phyloP scores from a whole-genome alignment of 2,797 vertebrate species.

The Podarcis lilfordi region DNA sequence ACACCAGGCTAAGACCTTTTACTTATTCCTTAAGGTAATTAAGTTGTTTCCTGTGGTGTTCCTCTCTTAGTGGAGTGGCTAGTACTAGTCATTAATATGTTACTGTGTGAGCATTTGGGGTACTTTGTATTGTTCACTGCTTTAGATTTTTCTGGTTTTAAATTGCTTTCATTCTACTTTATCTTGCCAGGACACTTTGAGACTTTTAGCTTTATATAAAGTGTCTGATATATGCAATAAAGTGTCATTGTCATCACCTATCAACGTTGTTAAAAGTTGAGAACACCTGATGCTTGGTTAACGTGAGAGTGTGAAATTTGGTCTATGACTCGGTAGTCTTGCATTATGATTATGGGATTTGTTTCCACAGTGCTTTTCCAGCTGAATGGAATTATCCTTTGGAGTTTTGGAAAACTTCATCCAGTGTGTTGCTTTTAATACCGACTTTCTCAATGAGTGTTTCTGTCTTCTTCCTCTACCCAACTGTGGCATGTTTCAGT shows the following conservation, averaged over 20 bases:
- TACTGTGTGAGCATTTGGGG: too few relatives aligned
- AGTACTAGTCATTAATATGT: too few relatives aligned
- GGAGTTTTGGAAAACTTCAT: constrained; percentile 31
- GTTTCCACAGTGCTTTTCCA: constrained; percentile 6
- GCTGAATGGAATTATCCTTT: constrained; percentile 20
- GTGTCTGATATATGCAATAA: too few relatives aligned
- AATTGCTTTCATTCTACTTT: too few relatives aligned
- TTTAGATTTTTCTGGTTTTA: too few relatives aligned
- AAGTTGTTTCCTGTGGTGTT: too few relatives aligned
- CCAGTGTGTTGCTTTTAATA: constrained; percentile 22
- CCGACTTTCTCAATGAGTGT: constrained; percentile 43
- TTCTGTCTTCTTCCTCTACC: constrained; percentile 22
- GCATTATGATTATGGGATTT: constrained; percentile 17
- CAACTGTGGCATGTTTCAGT: constrained; percentile 16
- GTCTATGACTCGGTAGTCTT: constrained; percentile 1
- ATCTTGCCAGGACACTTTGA: too few relatives aligned
- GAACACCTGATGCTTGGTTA: background rate
- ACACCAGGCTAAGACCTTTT: too few relatives aligned
- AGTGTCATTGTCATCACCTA: background rate
- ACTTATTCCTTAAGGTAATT: too few relatives aligned
- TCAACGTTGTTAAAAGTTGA: background rate
- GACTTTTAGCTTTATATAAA: too few relatives aligned
- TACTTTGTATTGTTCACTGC: too few relatives aligned
- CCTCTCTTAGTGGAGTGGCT: too few relatives aligned
- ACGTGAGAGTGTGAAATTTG: background rate